Conservation (phyloP, 2,113 vertebrate species). For the Agapornis roseicollis region DNA sequence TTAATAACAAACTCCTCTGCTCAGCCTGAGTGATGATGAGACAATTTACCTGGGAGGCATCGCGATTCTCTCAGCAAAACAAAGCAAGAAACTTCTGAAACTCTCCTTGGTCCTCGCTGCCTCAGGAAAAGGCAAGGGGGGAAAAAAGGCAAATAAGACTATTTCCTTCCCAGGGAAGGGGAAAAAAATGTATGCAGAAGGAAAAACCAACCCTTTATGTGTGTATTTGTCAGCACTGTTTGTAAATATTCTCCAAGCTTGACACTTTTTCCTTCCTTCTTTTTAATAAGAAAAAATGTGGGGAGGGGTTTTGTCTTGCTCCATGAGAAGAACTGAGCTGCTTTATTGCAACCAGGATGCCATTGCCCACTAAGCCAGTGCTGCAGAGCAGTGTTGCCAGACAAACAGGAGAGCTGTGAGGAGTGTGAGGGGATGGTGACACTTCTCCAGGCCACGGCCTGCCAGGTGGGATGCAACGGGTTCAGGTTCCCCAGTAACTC, state of each 20-base stretch:
- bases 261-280: neutral
- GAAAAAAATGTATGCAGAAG: neutral
- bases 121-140: neutral
- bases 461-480: neutral
- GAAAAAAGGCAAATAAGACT: neutral
- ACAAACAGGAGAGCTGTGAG: neutral
- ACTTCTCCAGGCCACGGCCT: neutral
- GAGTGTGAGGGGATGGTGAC: neutral
- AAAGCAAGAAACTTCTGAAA: slow-evolving; percentile 17
- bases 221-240: neutral
- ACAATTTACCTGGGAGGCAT: slow-evolving; percentile 29
- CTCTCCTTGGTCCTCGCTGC: neutral
- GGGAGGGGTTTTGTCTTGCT: neutral
- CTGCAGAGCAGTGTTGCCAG: neutral
- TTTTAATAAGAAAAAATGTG: neutral
- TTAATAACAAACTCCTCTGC: slow-evolving; percentile 14
- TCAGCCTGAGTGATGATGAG: slow-evolving; percentile 1
- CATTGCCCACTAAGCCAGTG: neutral
- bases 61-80: neutral
- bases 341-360: neutral
- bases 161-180: neutral
- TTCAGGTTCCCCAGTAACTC: neutral
- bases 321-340: neutral
- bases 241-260: neutral
- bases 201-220: neutral